Percentiles rank a stretch among this genome's conserved stretches.
Evolutionary conservation across 2,797 vertebrate species (phyloP).

Genomic region (Lemur catta): DNA sequence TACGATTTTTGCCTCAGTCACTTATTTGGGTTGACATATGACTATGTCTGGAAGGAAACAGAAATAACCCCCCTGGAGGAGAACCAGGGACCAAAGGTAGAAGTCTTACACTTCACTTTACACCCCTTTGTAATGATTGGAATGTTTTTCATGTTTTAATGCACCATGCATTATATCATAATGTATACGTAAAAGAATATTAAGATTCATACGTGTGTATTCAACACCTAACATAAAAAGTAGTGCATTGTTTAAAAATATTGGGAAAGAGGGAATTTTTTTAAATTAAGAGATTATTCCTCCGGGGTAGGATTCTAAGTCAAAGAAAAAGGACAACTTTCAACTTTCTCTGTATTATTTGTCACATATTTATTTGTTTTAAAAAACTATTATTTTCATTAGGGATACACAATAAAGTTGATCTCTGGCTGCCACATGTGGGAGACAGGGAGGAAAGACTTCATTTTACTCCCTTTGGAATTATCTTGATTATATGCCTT

Average conservation of each 20-base stretch:
- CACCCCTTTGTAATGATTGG: background rate
- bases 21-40: background rate
- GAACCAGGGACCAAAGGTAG: background rate
- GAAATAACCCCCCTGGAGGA: background rate
- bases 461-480: background rate
- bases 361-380: background rate
- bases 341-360: background rate
- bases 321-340: background rate
- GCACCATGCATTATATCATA: background rate
- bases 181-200: background rate
- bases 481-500: background rate
- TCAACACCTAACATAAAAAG: slow-evolving; percentile 30
- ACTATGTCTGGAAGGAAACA: background rate
- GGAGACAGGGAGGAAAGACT: background rate
- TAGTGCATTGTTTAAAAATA: background rate
- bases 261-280: background rate
- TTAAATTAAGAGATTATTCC: background rate
- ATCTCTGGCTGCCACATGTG: background rate
- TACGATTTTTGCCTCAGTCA: background rate
- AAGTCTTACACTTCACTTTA: background rate
- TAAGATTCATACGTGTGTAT: background rate
- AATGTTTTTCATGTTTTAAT: background rate
- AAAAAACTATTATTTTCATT: background rate
- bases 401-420: background rate
- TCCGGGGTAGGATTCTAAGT: background rate